Conservation (phyloP, 2,888 invertebrate genomes). For the Pristionchus entomophagus region DNA sequence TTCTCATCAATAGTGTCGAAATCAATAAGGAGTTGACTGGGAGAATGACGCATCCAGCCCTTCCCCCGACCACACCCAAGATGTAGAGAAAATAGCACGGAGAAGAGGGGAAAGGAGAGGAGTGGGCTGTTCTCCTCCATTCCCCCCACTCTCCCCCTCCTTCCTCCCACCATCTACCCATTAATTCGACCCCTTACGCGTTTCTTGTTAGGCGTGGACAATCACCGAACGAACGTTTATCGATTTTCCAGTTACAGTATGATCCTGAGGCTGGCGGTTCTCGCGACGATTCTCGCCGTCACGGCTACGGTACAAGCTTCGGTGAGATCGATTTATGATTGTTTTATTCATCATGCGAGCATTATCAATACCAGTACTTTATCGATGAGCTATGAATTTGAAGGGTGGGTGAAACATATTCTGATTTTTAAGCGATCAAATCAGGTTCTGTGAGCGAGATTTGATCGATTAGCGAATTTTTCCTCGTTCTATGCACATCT, state of each 20-base stretch:
- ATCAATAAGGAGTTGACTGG: constrained; percentile 34
- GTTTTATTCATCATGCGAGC: not conserved
- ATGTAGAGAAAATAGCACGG: not conserved
- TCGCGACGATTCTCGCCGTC: not conserved
- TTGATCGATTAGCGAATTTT: not conserved
- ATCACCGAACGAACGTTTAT: not conserved
- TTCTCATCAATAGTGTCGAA: not conserved
- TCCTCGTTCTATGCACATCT: not conserved
- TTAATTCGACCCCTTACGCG: not conserved
- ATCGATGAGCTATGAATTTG: not conserved
- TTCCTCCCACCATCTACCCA: not conserved
- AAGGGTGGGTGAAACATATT: not conserved
- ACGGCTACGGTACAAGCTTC: not conserved
- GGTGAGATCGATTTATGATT: not conserved
- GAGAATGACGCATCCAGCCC: constrained; percentile 1
- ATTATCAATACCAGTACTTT: no score
- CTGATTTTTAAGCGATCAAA: no score
- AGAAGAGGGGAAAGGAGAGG: not conserved
- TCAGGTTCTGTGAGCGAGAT: no score
- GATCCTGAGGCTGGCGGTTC: constrained; percentile 11
- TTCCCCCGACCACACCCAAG: constrained; percentile 43
- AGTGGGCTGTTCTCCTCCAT: not conserved
- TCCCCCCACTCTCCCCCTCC: not conserved
- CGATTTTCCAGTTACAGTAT: constrained; percentile 4
- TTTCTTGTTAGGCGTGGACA: not conserved